Percentiles rank a stretch among this genome's conserved stretches.
Conservation (phyloP, 2,888 invertebrate species). For the Meganola albula region DNA sequence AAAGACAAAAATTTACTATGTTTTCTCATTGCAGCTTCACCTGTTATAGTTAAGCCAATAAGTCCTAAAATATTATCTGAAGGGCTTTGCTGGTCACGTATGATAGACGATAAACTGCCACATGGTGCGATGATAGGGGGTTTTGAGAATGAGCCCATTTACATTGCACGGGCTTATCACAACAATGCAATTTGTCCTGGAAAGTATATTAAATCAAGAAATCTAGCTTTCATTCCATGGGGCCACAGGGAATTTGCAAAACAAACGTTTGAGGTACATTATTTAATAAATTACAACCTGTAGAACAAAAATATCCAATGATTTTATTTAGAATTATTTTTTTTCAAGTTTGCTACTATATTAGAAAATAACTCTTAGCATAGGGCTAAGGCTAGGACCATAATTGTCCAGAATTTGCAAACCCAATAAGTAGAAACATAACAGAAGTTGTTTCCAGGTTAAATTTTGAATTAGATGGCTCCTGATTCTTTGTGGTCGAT, state of each 20-base stretch:
- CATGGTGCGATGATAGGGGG: slow-evolving; percentile 82
- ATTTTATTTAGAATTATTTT: no score
- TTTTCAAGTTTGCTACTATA: no score
- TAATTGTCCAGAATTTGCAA: no score
- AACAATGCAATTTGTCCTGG: slow-evolving; percentile 86
- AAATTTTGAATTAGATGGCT: no score
- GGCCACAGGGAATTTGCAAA: slow-evolving; percentile 84
- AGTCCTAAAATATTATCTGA: slow-evolving; percentile 32
- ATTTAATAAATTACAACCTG: no score
- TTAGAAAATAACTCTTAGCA: no score
- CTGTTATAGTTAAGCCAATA: slow-evolving; percentile 13
- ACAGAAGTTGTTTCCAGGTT: no score
- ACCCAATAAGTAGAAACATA: no score
- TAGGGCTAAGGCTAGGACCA: no score
- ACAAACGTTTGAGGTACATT: slow-evolving; percentile 81
- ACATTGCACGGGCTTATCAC: slow-evolving; percentile 81
- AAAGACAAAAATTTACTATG: no score
- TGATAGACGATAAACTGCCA: slow-evolving; percentile 78
- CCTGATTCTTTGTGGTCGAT: no score
- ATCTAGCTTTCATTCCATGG: slow-evolving; percentile 83
- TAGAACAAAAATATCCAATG: no score
- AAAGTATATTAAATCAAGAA: slow-evolving; percentile 82
- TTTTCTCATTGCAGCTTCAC: slow-evolving; percentile 24
- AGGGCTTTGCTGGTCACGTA: slow-evolving; percentile 78
- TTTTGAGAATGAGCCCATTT: slow-evolving; percentile 79